Evolutionary conservation across 2,113 vertebrate genomes (phyloP), one percentile per base, ranked within the genome.

Genomic region (Hylia prasina): DNA sequence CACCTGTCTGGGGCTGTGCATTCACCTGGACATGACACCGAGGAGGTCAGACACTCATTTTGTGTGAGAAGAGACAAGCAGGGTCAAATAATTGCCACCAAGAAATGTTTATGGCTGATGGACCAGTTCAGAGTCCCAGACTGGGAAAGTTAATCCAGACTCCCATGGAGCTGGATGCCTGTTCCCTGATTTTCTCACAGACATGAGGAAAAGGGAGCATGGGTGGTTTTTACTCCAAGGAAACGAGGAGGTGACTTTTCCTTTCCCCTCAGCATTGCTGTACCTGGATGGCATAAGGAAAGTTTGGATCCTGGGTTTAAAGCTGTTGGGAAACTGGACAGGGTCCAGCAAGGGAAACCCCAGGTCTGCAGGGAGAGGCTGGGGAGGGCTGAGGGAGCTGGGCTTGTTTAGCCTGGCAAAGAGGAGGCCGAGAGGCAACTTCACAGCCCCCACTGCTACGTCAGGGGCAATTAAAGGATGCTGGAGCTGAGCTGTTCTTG

Each of bases 11-110:
- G 82, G 75, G 72, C 56, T 70, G 30, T 35, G 9, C 3, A 2
- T 40, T 80, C 78, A 60, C 48, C 79, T 31, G 18, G 24, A 47
- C 0, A 0, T 61, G 63, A 23, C 54, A 58, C 3, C 2, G 33
- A 75, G 60, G 42, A 71, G 45, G 58, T 21, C 28, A 61, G 30
- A 61, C 81, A 56, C 57, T 82, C 78, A 28, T 45, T 82, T 60
- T 8, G 45, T 54, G 40, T 10, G 23, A 37, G 30, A 95, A 8
- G 58, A 61, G 75, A 23, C 53, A 80, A 72, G 45, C 2, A 2
- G 40, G 35, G 71, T 69, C 66, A 86, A 53, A 44, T 72, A 45
- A 71, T 37, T 53, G 39, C 87, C 10, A 7, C 47, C 71, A 72
- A 60, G 33, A 60, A 77, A 37, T 3, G 1, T 37, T 61, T 56